A percentile compares a stretch with the other conserved stretches of the same genome.
These are phyloP conservation scores for Brachionus plicatilis DNA, from an alignment of 1,140 invertebrate genomes.

Conservation along the genomic window DNA sequence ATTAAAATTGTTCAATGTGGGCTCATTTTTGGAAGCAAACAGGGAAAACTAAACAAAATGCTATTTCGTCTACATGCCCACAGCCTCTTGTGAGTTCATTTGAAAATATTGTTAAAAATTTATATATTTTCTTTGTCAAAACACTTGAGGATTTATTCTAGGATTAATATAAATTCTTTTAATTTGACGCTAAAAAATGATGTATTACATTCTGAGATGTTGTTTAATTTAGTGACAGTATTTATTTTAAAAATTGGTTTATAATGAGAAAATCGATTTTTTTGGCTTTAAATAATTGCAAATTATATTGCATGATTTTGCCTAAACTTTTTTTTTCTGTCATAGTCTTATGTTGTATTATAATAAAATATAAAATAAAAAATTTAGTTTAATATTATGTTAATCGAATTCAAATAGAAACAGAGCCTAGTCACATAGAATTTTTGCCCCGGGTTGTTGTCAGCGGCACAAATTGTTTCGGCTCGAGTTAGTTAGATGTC, in stretches of 20 bases:
- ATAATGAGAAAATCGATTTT: constrained; percentile 15
- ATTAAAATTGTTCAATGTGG: not conserved
- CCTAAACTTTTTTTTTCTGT: not conserved
- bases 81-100: not conserved
- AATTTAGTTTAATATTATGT: not conserved
- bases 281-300: not conserved
- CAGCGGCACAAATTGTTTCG: not conserved
- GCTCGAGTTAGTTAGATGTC: not conserved
- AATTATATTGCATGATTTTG: not conserved
- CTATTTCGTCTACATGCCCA: not conserved
- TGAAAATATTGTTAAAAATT: not conserved
- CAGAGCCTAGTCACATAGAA: not conserved
- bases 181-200: not conserved
- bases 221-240: not conserved
- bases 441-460: not conserved
- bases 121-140: not conserved
- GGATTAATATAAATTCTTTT: not conserved
- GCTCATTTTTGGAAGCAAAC: not conserved
- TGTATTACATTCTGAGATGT: not conserved
- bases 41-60: not conserved
- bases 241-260: not conserved
- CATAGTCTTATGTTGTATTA: not conserved
- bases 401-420: constrained; percentile 13
- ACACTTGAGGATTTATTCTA: not conserved
- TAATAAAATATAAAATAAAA: not conserved